phyloP scores from a whole-genome alignment of 2,797 vertebrate genomes.

The Halcyon smyrnensis region DNA sequence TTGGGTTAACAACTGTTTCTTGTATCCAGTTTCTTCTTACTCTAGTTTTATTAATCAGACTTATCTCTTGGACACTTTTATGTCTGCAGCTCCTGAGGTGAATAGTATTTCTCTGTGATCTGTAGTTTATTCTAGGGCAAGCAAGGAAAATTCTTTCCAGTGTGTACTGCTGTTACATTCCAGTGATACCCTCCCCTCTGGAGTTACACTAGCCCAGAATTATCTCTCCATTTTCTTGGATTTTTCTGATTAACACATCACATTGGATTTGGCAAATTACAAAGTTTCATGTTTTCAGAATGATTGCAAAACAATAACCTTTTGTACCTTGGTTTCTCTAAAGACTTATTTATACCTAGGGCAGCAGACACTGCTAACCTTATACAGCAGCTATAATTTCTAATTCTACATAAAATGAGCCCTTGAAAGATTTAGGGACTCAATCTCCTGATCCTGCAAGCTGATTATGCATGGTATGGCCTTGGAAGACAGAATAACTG shows the following conservation, averaged over 20 bases:
- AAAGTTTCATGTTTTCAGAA: neutral
- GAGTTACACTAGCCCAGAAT: neutral
- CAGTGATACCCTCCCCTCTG: neutral
- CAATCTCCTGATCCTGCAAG: neutral
- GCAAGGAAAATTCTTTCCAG: neutral
- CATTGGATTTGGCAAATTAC: neutral
- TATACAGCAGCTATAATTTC: neutral
- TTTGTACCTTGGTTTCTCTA: neutral
- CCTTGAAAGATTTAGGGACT: neutral
- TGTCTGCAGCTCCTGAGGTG: neutral
- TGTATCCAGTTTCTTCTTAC: neutral
- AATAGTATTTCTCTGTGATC: neutral
- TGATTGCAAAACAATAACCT: neutral
- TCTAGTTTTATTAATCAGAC: neutral
- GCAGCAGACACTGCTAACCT: neutral
- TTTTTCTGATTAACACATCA: neutral
- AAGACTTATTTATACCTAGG: neutral
- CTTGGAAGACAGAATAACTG: neutral
- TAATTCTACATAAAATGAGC: neutral
- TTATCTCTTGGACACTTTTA: slow-evolving; percentile 8
- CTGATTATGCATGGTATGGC: neutral
- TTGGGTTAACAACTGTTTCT: neutral
- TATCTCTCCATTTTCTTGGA: neutral
- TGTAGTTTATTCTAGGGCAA: neutral
- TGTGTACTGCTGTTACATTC: neutral